Base-by-base conservation (phyloP, 2,888 invertebrate genomes). In the Resseliella maxima region DNA sequence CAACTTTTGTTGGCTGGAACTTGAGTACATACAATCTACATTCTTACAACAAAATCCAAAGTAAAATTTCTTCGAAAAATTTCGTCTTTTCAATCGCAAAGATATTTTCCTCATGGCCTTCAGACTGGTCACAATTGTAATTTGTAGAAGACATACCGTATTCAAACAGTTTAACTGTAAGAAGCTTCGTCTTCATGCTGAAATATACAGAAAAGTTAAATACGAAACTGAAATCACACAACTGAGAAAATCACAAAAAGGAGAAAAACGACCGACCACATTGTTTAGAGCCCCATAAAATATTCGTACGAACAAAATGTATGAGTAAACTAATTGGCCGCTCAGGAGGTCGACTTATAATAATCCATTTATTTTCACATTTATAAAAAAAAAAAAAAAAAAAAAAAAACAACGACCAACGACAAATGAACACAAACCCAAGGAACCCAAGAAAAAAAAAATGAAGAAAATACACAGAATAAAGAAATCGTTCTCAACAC, bases 261-360 rank as follows among this genome's bases (percentile, higher is more conserved):
- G 24, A 59, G 5, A 59, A 59, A 59, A 59, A n/a, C 24, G 24
- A 6, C n/a, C 5, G 21, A n/a, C n/a, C 50, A 59, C 59, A 3
- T 24, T 59, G 24, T 72, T 72, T 72, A 72, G 12, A 35, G 31
- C 31, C 72, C 31, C 15, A 31, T 72, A 72, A 72, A 72, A 72
- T 72, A 72, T 72, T 72, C 59, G 59, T 59, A 24, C 59, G n/a
- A n/a, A 59, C 24, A 24, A 50, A 50, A 6, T 72, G 72, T 72
- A 72, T 35, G 72, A 31, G 31, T 31, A 27, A 72, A 35, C 72
- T 72, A 72, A 72, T 72, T 72, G 72, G 72, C 31, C 72, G 72
- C 35, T 72, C 72, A 72, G 72, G 72, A 72, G 72, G 72, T 72
- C 72, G 72, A 72, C 72, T 72, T 72, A 72, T 72, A 72, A 72